Evolutionary conservation across 2,888 invertebrate species (phyloP).

Genomic region (Netelia fuscicornis): DNA sequence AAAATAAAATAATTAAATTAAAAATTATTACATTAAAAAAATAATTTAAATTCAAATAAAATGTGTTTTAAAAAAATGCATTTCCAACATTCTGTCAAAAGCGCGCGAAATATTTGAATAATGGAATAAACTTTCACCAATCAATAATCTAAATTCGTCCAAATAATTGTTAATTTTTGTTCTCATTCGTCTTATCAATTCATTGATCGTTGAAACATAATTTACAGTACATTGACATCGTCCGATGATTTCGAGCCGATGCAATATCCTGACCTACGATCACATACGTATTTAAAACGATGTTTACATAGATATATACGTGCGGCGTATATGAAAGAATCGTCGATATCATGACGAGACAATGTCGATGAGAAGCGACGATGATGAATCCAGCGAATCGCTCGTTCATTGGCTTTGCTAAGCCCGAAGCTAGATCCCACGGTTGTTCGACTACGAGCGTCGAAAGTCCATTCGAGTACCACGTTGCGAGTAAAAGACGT

Average conservation of each 20-base stretch:
- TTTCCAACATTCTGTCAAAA: too few species aligned
- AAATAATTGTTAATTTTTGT: too few species aligned
- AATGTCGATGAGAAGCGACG: background rate
- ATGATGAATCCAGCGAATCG: conserved; percentile 28
- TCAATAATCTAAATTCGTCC: too few species aligned
- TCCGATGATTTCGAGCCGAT: background rate
- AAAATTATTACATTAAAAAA: too few species aligned
- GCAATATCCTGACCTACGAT: conserved; percentile 34
- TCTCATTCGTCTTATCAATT: too few species aligned
- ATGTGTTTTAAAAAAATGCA: too few species aligned
- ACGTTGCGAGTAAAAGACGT: conserved; percentile 2
- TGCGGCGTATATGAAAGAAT: background rate
- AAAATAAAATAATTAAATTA: too few species aligned
- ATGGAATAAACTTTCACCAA: too few species aligned
- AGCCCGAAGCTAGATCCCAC: background rate
- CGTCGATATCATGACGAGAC: background rate
- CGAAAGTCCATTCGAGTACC: conserved; percentile 48
- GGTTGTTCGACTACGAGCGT: background rate
- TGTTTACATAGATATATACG: conserved; percentile 8
- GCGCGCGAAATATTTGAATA: too few species aligned
- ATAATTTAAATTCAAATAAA: too few species aligned
- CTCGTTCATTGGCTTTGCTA: conserved; percentile 48
- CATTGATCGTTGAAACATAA: background rate
- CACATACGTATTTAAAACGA: background rate
- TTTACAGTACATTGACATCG: background rate